These are phyloP conservation scores for Datnioides undecimradiatus DNA, from an alignment of 2,113 vertebrate genomes.

Conservation along the genomic window DNA sequence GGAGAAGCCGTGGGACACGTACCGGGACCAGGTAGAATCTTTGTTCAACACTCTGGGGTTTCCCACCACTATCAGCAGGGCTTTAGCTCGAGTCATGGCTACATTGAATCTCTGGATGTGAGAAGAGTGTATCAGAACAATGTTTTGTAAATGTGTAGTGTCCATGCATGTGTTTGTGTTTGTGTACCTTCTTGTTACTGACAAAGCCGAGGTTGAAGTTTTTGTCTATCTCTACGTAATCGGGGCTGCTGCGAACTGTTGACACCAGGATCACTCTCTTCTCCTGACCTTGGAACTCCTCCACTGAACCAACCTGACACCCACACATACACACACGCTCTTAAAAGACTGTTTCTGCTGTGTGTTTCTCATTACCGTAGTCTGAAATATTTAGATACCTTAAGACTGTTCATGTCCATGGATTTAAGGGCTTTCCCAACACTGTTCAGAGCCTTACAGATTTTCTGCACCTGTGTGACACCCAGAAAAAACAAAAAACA, in stretches of 20 bases:
- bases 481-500: no score
- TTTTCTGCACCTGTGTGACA: constrained; percentile 91
- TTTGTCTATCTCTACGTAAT: constrained; percentile 81
- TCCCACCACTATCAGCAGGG: constrained; percentile 93
- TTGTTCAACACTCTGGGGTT: constrained; percentile 88
- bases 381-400: constrained; percentile 81
- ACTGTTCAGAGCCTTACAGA: constrained; percentile 84
- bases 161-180: rapidly evolving
- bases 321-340: not conserved
- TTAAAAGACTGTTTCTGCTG: not conserved
- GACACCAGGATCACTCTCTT: constrained; percentile 91
- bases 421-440: constrained; percentile 77
- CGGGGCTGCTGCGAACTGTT: constrained; percentile 88
- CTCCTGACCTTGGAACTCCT: constrained; percentile 98
- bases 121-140: not conserved
- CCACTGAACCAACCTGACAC: constrained; percentile 93
- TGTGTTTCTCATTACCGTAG: not conserved
- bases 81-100: constrained; percentile 93
- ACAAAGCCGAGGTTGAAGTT: constrained; percentile 93
- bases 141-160: not conserved
- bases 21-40: constrained; percentile 88
- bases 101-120: constrained; percentile 92
- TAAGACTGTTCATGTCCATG: constrained; percentile 82
- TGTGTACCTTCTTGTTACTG: constrained; percentile 90
- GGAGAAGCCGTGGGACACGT: constrained; percentile 46